phyloP scores from a whole-genome alignment of 1,140 invertebrate species.

The Zaprionus capensis region DNA sequence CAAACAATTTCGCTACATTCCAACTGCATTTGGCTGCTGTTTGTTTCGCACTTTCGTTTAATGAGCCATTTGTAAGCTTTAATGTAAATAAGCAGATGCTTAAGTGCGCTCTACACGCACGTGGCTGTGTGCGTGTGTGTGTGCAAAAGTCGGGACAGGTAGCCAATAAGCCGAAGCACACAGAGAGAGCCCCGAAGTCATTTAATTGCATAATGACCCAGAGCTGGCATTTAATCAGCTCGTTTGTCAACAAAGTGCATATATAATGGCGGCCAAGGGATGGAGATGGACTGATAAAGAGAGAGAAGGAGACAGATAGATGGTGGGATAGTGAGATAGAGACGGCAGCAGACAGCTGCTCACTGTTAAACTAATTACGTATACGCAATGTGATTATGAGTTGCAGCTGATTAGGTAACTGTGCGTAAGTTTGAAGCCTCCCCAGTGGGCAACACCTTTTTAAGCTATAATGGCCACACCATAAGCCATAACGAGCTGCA shows the following conservation, averaged over 20 bases:
- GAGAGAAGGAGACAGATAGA: neutral
- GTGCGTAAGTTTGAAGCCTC: neutral
- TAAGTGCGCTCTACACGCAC: conserved; percentile 7
- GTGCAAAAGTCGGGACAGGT: conserved; percentile 26
- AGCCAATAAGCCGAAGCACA: conserved; percentile 41
- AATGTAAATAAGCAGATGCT: conserved; percentile 48
- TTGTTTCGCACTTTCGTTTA: conserved; percentile 17
- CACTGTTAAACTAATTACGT: conserved; percentile 71
- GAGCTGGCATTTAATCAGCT: conserved; percentile 78
- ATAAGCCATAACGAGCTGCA: conserved; percentile 67
- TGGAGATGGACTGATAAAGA: conserved; percentile 8
- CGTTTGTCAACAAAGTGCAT: conserved; percentile 81
- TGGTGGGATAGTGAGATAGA: neutral
- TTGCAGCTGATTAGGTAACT: conserved; percentile 58
- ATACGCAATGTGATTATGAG: conserved; percentile 78
- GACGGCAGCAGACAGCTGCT: conserved; percentile 33
- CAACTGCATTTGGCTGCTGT: conserved; percentile 1
- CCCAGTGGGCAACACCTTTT: neutral
- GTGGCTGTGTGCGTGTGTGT: neutral
- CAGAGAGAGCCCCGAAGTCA: conserved; percentile 48
- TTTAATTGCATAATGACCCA: conserved; percentile 80
- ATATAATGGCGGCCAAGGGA: conserved; percentile 27
- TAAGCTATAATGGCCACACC: conserved; percentile 28
- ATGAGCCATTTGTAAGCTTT: conserved; percentile 30
- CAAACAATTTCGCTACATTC: neutral